Percentiles rank a stretch among this genome's conserved stretches.
Evolutionary conservation across 2,113 vertebrate genomes (phyloP).

Genomic region (Cochlearius cochlearius): DNA sequence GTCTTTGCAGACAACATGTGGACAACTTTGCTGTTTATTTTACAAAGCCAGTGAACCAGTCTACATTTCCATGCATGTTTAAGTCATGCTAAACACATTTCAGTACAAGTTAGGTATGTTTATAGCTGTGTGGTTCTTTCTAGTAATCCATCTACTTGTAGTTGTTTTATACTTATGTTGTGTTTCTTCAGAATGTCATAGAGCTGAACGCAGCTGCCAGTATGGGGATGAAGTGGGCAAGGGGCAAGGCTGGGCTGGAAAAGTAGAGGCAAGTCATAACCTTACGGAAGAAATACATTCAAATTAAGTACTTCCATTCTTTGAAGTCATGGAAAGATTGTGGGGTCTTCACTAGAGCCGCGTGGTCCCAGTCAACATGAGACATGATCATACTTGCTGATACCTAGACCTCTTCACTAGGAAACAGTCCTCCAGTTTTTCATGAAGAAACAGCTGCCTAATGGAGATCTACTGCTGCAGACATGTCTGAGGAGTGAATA

Average conservation of each 20-base stretch:
- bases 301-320: neutral
- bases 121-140: neutral
- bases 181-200: neutral
- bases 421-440: neutral
- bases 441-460: neutral
- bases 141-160: neutral
- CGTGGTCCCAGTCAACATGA: rapidly evolving
- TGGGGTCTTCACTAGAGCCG: neutral
- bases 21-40: neutral
- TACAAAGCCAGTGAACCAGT: neutral
- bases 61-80: neutral
- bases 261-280: neutral
- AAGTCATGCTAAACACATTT: neutral
- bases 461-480: neutral
- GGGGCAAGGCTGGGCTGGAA: neutral
- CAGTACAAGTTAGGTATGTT: neutral
- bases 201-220: neutral
- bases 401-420: neutral
- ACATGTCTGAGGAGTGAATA: neutral
- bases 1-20: neutral
- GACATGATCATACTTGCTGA: neutral
- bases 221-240: neutral
- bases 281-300: neutral
- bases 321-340: neutral
- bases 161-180: neutral